These are phyloP conservation scores for Micropoecilia bifurca DNA, from an alignment of 2,797 vertebrate genomes.

Conservation along the genomic window DNA sequence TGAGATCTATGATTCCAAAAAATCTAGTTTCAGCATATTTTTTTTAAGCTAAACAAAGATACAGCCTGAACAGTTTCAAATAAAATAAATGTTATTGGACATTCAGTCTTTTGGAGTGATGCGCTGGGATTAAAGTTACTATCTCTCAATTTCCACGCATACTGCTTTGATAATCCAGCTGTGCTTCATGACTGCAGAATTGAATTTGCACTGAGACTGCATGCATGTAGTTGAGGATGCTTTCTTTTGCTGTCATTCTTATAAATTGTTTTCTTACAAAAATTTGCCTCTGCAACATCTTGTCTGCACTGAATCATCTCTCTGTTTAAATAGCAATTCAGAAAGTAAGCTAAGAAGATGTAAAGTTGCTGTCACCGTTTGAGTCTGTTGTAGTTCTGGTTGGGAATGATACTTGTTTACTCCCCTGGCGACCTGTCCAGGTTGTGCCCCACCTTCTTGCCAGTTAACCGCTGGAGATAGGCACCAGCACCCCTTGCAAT, in stretches of 20 bases:
- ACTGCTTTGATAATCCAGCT: not conserved
- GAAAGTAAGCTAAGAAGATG: not conserved
- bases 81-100: not conserved
- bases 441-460: no score
- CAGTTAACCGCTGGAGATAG: no score
- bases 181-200: not conserved
- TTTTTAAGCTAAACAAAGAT: not conserved
- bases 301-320: not conserved
- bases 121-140: not conserved
- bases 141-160: not conserved
- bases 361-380: not conserved
- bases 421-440: not conserved
- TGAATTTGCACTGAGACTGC: not conserved
- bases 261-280: not conserved
- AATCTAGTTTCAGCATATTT: not conserved
- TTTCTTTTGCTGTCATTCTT: not conserved
- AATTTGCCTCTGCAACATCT: not conserved
- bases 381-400: not conserved
- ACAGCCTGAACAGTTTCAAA: not conserved
- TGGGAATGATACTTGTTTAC: not conserved
- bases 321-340: not conserved
- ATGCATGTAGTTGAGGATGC: not conserved
- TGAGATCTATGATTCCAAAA: not conserved
- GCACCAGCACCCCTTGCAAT: no score
- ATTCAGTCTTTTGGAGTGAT: not conserved